These are phyloP conservation scores for Nymphicus hollandicus DNA, from an alignment of 2,113 vertebrate species.

Conservation along the genomic window DNA sequence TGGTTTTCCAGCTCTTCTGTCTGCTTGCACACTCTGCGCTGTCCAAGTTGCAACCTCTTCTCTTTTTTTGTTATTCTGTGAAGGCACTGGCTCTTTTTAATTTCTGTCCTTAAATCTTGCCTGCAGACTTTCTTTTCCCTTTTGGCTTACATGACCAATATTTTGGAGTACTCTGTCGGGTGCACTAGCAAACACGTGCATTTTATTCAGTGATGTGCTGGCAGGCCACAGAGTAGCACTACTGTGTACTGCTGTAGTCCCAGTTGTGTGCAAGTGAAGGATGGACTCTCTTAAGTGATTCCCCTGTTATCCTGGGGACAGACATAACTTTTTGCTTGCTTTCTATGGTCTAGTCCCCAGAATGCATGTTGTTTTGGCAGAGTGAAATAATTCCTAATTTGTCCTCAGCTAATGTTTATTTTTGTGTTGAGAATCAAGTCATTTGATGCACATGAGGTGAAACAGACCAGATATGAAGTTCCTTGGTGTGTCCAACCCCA, in stretches of 20 bases:
- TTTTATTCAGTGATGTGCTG: neutral
- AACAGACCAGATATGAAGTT: neutral
- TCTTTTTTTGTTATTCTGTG: neutral
- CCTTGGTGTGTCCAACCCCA: neutral
- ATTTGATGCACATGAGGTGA: neutral
- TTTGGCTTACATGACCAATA: neutral
- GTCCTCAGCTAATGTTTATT: neutral
- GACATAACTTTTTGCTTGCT: neutral
- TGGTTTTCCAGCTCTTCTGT: neutral
- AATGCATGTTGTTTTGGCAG: neutral
- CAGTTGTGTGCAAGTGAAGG: neutral
- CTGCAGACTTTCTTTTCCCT: neutral
- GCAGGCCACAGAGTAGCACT: neutral
- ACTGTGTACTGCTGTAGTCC: neutral
- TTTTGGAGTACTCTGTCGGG: neutral
- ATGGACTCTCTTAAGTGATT: neutral
- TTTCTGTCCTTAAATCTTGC: neutral
- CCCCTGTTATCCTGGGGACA: neutral
- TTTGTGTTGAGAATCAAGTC: neutral
- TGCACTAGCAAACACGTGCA: neutral
- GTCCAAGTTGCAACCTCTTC: neutral
- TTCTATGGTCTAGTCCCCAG: neutral
- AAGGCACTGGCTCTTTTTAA: neutral
- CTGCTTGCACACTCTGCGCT: neutral
- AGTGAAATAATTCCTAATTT: neutral